phyloP scores from a whole-genome alignment of 2,113 vertebrate species.

The Cariama cristata region DNA sequence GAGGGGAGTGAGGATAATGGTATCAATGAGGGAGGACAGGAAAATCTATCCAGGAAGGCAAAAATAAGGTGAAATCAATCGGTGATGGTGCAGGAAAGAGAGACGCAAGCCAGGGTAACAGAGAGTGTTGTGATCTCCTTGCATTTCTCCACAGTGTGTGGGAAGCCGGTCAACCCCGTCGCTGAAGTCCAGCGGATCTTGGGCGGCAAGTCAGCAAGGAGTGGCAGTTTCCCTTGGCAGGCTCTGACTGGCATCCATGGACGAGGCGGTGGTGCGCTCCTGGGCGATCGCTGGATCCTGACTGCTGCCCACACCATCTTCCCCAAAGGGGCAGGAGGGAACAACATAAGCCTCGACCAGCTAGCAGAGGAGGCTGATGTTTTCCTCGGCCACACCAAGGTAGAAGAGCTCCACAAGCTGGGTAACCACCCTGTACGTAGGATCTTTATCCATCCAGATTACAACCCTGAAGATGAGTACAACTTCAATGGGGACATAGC shows the following conservation, averaged over 20 bases:
- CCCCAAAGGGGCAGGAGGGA: not conserved
- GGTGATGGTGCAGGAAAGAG: not conserved
- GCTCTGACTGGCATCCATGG: constrained; percentile 65
- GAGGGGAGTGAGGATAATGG: not conserved
- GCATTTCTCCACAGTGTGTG: constrained; percentile 81
- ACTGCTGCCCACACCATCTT: constrained; percentile 88
- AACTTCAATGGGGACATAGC: constrained; percentile 89
- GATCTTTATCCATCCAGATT: constrained; percentile 85
- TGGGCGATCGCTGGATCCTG: constrained; percentile 89
- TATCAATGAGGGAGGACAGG: not conserved
- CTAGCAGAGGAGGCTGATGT: constrained; percentile 21
- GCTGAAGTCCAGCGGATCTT: constrained; percentile 72
- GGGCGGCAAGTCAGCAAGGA: constrained; percentile 71
- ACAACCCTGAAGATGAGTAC: constrained; percentile 9
- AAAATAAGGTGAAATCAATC: not conserved
- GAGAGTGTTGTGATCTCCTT: not conserved
- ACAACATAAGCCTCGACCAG: not conserved
- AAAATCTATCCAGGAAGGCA: not conserved
- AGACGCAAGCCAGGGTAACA: not conserved
- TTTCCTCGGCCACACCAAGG: constrained; percentile 66
- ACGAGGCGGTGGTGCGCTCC: constrained; percentile 84
- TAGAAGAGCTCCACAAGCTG: not conserved
- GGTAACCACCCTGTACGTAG: constrained; percentile 63
- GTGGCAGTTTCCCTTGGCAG: constrained; percentile 90
- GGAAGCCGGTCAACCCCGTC: constrained; percentile 69